Base-by-base conservation (phyloP, 53 echinoderm and acorn worm species). In the Arbacia lixula region DNA sequence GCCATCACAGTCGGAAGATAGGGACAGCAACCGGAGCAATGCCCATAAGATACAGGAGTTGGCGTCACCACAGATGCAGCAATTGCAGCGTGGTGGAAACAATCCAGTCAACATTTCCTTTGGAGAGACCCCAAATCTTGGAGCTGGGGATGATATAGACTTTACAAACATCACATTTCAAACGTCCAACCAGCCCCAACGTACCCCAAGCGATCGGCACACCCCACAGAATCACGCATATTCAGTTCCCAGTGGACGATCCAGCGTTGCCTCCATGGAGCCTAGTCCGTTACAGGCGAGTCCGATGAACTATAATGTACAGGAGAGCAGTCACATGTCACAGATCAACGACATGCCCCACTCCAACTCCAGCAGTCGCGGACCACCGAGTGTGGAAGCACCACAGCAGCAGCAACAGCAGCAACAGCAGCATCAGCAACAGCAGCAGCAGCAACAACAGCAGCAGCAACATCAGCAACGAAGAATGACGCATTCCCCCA, bases 221-320 rank as follows among this genome's bases (percentile, higher is more conserved):
- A 81, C 82, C 2, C 82, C 82, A 19, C 82, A 81, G 30, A 81
- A 46, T 25, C 82, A 81, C 41, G 19, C 63, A 10, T 81, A 81
- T 20, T 81, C 82, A 19, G 82, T 81, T 17, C 82, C 82, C 62
- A 81, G 82, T 46, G 82, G 82, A 4, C 37, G 82, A 8, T 81
- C 82, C 1, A 81, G 82, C 46, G 82, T 81, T 3, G 82, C 82
- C 2, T 81, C 82, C n/a, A 81, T 63, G 82, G 82, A 81, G 33
- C 82, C 82, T 6, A 81, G 82, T 46, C 82, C 82, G 9, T 30
- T 63, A 28, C 82, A 81, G 64, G 31, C 82, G 6, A 81, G 82
- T 12, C 82, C 82, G 16, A 81, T 81, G 82, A 81, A 81, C 29
- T 81, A 81, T 32, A 81, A 81, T 19, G 35, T 81, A 6, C 82